Percentiles rank a stretch among this genome's conserved stretches.
These are phyloP conservation scores for Araneus ventricosus DNA, from an alignment of 1,140 invertebrate genomes.

Conservation along the genomic window DNA sequence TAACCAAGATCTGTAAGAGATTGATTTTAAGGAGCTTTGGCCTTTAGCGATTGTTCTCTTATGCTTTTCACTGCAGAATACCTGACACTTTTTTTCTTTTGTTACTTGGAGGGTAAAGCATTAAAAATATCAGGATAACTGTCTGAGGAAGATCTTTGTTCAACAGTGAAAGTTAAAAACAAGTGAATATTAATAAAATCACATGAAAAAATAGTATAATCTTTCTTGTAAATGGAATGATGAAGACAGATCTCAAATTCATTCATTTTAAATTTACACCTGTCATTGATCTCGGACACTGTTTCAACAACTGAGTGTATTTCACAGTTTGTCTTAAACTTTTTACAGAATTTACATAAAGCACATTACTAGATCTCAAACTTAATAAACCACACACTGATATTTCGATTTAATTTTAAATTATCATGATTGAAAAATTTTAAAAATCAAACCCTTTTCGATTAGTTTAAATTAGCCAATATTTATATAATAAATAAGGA, in stretches of 20 bases:
- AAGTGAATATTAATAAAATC: background rate
- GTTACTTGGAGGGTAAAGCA: background rate
- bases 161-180: constrained; percentile 16
- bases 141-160: background rate
- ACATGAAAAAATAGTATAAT: constrained; percentile 20
- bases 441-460: no score
- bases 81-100: no score
- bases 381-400: background rate
- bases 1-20: no score
- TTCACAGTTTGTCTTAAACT: background rate
- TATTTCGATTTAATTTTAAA: no score
- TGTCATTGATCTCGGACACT: background rate
- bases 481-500: no score
- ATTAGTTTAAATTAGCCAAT: no score
- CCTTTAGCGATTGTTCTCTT: no score
- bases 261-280: background rate
- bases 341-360: background rate
- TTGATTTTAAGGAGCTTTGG: no score
- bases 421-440: no score
- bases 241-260: background rate
- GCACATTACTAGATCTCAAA: background rate
- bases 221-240: constrained; percentile 27
- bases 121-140: background rate
- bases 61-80: no score
- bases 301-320: background rate